Evolutionary conservation across 2,797 vertebrate genomes (phyloP).

Genomic region (Lepilemur septentrionalis): DNA sequence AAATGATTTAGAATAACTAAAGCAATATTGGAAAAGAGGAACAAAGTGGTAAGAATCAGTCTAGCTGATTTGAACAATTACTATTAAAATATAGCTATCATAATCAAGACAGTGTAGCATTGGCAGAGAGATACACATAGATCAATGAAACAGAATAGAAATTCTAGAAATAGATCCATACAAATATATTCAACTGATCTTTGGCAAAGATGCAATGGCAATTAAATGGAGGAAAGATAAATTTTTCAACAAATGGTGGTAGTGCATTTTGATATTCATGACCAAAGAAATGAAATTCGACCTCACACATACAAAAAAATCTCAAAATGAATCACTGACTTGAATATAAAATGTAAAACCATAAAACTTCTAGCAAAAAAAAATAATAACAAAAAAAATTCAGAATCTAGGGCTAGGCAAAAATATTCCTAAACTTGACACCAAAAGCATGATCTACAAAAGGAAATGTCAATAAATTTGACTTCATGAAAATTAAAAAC

Average conservation of each 20-base stretch:
- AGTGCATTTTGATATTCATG: neutral
- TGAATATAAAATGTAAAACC: no score
- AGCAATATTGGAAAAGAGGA: neutral
- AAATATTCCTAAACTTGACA: neutral
- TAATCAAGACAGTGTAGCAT: neutral
- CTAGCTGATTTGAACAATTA: neutral
- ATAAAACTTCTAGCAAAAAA: neutral
- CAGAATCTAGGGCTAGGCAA: neutral
- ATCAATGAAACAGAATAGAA: neutral
- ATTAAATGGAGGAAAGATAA: neutral
- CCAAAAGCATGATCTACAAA: neutral
- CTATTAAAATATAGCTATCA: neutral
- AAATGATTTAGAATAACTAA: neutral
- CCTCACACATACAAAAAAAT: neutral
- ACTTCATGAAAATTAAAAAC: neutral
- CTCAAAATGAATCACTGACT: neutral
- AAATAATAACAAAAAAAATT: neutral
- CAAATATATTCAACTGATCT: neutral
- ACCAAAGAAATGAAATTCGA: neutral
- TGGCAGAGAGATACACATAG: neutral
- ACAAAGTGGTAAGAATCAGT: neutral
- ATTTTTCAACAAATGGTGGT: neutral
- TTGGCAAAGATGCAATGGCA: neutral
- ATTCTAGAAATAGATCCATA: neutral
- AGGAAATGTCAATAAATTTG: neutral